A percentile compares a stretch with the other conserved stretches of the same genome.
Evolutionary conservation across 2,113 vertebrate genomes (phyloP).

Genomic region (Centropus bengalensis): DNA sequence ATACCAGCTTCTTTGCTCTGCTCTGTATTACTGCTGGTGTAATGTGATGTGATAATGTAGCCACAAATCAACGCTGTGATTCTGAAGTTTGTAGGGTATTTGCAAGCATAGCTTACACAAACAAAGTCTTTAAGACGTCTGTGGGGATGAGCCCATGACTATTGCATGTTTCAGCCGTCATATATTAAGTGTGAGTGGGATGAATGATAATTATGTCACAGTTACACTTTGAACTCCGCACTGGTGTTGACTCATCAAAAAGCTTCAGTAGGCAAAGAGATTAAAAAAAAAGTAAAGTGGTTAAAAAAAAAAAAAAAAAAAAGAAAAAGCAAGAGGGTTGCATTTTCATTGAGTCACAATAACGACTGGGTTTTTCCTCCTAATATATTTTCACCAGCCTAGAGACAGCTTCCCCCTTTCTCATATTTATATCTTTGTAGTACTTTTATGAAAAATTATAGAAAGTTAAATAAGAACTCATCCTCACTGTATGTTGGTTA

Average conservation of each 20-base stretch:
- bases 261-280: neutral
- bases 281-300: neutral
- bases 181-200: neutral
- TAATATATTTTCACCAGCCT: neutral
- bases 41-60: neutral
- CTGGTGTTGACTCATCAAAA: neutral
- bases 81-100: neutral
- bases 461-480: neutral
- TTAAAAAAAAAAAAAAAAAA: no score
- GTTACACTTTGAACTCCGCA: neutral
- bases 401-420: neutral
- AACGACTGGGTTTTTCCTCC: rapidly evolving
- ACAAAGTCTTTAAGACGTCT: neutral
- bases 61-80: neutral
- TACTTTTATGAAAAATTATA: neutral
- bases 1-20: neutral
- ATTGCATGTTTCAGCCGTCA: rapidly evolving
- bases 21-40: neutral
- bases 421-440: neutral
- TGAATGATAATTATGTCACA: neutral
- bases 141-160: neutral
- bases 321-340: neutral
- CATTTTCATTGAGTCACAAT: neutral
- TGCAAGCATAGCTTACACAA: neutral
- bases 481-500: neutral